A percentile compares a stretch with the other conserved stretches of the same genome.
Evolutionary conservation across 2,797 vertebrate genomes (phyloP).

Genomic region (Eospalax fontanierii): DNA sequence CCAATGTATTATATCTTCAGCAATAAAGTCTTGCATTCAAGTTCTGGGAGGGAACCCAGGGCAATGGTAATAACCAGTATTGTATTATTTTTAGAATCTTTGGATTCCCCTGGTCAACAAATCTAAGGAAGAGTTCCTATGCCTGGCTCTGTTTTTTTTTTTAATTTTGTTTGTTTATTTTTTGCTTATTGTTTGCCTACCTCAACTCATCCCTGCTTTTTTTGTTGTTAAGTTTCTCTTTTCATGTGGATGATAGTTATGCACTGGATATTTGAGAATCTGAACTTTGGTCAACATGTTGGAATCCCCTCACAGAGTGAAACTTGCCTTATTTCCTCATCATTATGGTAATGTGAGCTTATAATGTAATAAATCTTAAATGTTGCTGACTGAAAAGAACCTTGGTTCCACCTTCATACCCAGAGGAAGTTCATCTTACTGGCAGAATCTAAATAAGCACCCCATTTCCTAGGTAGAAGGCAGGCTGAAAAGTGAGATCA

Average conservation of each 20-base stretch:
- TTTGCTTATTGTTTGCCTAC: no score
- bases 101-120: no score
- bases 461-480: not conserved
- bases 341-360: not conserved
- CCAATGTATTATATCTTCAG: no score
- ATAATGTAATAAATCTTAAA: constrained; percentile 13
- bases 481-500: not conserved
- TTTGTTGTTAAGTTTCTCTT: not conserved
- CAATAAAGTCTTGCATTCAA: no score
- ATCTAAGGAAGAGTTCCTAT: no score
- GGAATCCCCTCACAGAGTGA: not conserved
- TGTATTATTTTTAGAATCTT: no score
- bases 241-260: not conserved
- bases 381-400: not conserved
- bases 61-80: no score
- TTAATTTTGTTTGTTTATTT: no score
- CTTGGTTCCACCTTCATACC: not conserved
- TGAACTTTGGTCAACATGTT: not conserved
- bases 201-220: no score
- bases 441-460: not conserved
- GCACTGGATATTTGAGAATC: not conserved
- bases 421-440: not conserved
- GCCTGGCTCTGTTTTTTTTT: no score
- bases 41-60: no score
- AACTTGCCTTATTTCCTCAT: not conserved